Percentiles rank a stretch among this genome's conserved stretches.
Evolutionary conservation across 2,113 vertebrate genomes (phyloP).

Genomic region (Ceyx margarethae): DNA sequence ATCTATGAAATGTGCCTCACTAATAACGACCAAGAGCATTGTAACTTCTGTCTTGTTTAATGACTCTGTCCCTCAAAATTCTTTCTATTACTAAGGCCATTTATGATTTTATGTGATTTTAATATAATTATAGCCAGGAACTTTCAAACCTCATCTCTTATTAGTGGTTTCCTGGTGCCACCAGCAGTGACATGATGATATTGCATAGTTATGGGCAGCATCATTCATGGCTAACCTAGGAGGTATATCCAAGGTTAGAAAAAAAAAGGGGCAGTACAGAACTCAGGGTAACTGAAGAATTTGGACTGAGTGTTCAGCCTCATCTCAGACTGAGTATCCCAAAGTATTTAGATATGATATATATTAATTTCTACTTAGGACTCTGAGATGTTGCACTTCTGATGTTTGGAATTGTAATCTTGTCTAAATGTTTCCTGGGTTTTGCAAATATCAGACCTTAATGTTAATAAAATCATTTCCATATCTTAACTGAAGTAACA

Average conservation of each 20-base stretch:
- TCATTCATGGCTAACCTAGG: not conserved
- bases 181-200: conserved; percentile 51
- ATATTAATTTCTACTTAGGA: not conserved
- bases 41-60: not conserved
- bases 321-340: not conserved
- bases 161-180: conserved; percentile 64
- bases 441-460: not conserved
- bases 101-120: conserved; percentile 11
- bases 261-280: not conserved
- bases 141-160: conserved; percentile 9
- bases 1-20: not conserved
- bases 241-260: not conserved
- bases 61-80: not conserved
- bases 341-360: not conserved
- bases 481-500: not conserved
- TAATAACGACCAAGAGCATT: not conserved
- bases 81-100: not conserved
- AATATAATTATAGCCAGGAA: conserved; percentile 28
- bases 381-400: not conserved
- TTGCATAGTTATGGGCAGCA: conserved; percentile 3
- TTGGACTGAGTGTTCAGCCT: not conserved
- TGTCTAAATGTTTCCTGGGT: not conserved
- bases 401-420: not conserved
- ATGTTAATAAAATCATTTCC: not conserved
- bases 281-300: not conserved